Evolutionary conservation across 2,113 vertebrate species (phyloP).

Genomic region (Psephotus haematonotus): DNA sequence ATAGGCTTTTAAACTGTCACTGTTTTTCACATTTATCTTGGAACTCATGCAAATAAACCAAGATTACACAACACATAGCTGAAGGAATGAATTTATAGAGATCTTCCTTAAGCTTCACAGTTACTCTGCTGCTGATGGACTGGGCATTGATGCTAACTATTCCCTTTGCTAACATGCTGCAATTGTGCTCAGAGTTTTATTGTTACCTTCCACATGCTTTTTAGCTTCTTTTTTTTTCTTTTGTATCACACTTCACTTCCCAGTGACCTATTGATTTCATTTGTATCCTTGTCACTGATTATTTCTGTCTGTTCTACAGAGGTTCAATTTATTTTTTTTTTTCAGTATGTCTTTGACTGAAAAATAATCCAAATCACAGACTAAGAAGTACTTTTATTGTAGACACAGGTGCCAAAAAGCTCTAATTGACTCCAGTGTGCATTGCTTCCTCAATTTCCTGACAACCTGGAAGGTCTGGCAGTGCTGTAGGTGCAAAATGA

Average conservation of each 20-base stretch:
- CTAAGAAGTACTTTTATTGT: not conserved
- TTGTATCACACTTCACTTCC: not conserved
- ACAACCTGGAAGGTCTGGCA: not conserved
- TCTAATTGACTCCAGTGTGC: not conserved
- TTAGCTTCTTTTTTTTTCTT: not conserved
- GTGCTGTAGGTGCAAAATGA: not conserved
- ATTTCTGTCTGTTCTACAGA: not conserved
- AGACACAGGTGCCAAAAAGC: not conserved
- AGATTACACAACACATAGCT: not conserved
- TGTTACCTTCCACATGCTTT: not conserved
- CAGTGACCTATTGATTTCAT: not conserved
- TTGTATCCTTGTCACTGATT: not conserved
- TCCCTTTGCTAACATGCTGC: fast-evolving
- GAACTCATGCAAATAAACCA: not conserved
- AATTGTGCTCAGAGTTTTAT: not conserved
- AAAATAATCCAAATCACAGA: not conserved
- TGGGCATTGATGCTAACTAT: not conserved
- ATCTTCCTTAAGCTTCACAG: not conserved
- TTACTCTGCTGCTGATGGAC: not conserved
- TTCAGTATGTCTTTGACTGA: not conserved
- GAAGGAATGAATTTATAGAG: not conserved
- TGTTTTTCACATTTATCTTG: not conserved
- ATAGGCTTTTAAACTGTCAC: not conserved
- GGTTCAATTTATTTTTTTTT: not conserved
- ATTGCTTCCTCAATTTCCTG: slow-evolving; percentile 21